phyloP scores from a whole-genome alignment of 2,113 vertebrate species.

The Lonchura striata region DNA sequence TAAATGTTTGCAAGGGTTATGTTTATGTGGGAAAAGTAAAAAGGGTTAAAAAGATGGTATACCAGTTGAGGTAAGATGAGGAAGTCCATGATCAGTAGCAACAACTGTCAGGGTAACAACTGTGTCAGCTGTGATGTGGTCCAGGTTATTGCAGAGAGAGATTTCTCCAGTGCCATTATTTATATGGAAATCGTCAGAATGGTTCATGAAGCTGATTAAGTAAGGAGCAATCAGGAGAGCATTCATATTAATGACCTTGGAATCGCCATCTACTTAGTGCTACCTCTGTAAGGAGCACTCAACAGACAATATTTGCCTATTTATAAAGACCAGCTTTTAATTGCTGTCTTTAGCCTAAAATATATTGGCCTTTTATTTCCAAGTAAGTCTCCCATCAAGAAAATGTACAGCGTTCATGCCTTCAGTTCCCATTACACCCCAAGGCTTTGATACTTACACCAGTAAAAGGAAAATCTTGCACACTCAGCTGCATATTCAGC shows the following conservation, averaged over 20 bases:
- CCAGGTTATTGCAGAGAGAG: constrained; percentile 63
- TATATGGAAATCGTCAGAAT: constrained; percentile 66
- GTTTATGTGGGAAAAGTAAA: background rate
- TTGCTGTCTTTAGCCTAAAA: background rate
- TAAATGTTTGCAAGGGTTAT: background rate
- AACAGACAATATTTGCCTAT: background rate
- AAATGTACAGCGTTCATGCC: background rate
- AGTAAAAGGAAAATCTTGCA: background rate
- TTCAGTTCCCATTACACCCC: background rate
- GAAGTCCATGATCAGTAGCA: constrained; percentile 73
- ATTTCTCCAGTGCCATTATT: constrained; percentile 72
- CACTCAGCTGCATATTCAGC: background rate
- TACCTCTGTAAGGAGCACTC: background rate
- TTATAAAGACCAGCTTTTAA: background rate
- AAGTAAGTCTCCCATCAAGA: background rate
- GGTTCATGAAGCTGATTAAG: constrained; percentile 64
- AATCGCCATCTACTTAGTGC: background rate
- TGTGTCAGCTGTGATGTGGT: constrained; percentile 59
- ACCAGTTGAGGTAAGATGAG: constrained; percentile 73
- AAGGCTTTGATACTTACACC: background rate
- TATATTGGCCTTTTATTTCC: background rate
- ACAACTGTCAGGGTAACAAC: constrained; percentile 55
- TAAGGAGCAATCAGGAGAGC: background rate
- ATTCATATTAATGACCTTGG: background rate
- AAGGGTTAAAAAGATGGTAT: background rate